Conservation (phyloP, 2,113 vertebrate genomes). For the Vidua chalybeata region DNA sequence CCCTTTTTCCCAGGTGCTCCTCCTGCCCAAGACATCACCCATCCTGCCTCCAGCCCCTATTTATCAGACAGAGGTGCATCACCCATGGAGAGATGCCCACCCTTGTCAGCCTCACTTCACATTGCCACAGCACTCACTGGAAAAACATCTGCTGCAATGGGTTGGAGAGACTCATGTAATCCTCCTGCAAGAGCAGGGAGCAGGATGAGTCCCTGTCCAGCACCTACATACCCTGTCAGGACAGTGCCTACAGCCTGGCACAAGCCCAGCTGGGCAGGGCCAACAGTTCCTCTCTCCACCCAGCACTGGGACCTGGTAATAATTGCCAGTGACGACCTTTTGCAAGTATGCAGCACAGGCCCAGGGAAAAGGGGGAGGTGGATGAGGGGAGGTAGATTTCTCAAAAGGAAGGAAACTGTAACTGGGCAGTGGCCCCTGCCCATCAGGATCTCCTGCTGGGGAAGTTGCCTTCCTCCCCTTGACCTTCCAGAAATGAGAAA, state of each 20-base stretch:
- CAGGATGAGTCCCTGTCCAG: not conserved
- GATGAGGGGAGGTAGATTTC: not conserved
- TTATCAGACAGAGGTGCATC: not conserved
- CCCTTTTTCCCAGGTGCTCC: not conserved
- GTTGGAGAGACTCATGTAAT: not conserved
- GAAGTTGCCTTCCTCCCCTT: not conserved
- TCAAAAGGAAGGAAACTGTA: slow-evolving; percentile 52
- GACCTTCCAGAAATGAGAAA: slow-evolving; percentile 29
- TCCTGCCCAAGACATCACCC: not conserved
- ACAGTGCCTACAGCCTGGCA: not conserved
- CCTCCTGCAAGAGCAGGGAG: not conserved
- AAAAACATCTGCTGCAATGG: not conserved
- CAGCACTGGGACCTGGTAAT: not conserved
- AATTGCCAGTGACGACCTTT: not conserved
- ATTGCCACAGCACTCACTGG: not conserved
- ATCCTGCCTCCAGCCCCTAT: not conserved
- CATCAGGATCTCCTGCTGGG: not conserved
- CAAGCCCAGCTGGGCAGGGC: not conserved
- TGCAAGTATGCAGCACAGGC: not conserved
- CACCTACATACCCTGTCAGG: not conserved
- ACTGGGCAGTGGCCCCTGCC: slow-evolving; percentile 29
- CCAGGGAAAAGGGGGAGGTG: not conserved
- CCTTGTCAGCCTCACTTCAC: accelerated
- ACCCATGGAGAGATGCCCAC: not conserved
- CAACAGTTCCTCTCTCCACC: not conserved